Conservation (phyloP, 53 echinoderm and acorn worm species). For the Echinarachnius parma region DNA sequence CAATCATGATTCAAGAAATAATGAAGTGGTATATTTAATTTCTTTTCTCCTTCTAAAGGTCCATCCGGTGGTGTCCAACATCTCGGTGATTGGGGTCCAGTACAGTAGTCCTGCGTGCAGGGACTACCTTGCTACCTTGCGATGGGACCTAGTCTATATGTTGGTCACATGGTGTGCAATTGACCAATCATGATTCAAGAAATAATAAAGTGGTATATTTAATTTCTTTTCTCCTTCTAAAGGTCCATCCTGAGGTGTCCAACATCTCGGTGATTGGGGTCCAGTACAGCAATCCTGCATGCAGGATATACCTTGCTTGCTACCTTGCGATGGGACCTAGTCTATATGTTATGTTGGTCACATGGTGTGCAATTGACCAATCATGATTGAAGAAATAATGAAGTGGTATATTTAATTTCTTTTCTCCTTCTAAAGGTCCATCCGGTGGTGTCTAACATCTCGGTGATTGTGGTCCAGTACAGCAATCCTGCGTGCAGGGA, state of each 20-base stretch:
- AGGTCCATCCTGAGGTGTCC: conserved; percentile 37
- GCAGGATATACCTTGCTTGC: conserved; percentile 30
- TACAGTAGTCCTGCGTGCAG: conserved; percentile 29
- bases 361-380: too few relatives aligned
- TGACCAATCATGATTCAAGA: too few relatives aligned
- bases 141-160: too few relatives aligned
- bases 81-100: conserved; percentile 42
- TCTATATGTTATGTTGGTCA: too few relatives aligned
- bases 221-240: background rate
- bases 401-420: background rate
- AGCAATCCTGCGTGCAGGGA: conserved; percentile 23
- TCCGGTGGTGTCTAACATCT: conserved; percentile 41
- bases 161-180: too few relatives aligned
- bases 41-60: conserved; percentile 1
- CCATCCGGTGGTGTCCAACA: conserved; percentile 36
- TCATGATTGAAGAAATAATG: too few relatives aligned
- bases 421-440: conserved; percentile 2
- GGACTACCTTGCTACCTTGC: conserved; percentile 43
- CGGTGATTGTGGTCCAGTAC: conserved; percentile 40
- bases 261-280: conserved; percentile 43
- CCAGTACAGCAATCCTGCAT: conserved; percentile 35
- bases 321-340: too few relatives aligned
- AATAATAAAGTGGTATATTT: too few relatives aligned
- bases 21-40: too few relatives aligned
- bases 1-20: too few relatives aligned